Conservation (phyloP, 2,888 invertebrate genomes). For the Lottia gigantea region DNA sequence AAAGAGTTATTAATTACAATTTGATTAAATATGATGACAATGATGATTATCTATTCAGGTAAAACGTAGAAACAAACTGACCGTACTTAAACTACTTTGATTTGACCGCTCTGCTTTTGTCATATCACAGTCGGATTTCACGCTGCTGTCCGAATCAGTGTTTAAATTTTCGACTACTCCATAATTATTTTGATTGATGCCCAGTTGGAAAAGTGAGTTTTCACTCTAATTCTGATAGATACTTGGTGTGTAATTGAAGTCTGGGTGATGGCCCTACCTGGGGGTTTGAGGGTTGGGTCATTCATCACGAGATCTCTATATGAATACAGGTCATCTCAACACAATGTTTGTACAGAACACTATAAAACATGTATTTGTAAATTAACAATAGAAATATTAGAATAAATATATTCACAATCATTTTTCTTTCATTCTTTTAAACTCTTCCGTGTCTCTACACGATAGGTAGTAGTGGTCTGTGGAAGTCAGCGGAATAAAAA, state of each 20-base stretch:
- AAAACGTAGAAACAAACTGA: constrained; percentile 8
- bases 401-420: no score
- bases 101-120: constrained; percentile 2
- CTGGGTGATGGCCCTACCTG: neutral
- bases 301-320: neutral
- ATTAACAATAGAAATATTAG: no score
- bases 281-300: constrained; percentile 1
- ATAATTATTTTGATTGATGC: constrained; percentile 10
- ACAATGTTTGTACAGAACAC: no score
- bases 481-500: no score
- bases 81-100: neutral
- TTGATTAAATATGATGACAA: constrained; percentile 2
- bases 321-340: no score
- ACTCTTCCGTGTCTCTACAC: no score
- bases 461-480: no score
- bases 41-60: constrained; percentile 5
- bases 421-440: no score
- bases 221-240: constrained; percentile 4
- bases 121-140: neutral
- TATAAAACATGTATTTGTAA: no score
- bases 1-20: constrained; percentile 8
- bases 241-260: constrained; percentile 1
- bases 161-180: constrained; percentile 8
- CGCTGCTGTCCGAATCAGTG: constrained; percentile 2
- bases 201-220: neutral